A percentile compares a stretch with the other conserved stretches of the same genome.
Evolutionary conservation across 2,113 vertebrate species (phyloP).

Genomic region (Tachuris rubrigastra): DNA sequence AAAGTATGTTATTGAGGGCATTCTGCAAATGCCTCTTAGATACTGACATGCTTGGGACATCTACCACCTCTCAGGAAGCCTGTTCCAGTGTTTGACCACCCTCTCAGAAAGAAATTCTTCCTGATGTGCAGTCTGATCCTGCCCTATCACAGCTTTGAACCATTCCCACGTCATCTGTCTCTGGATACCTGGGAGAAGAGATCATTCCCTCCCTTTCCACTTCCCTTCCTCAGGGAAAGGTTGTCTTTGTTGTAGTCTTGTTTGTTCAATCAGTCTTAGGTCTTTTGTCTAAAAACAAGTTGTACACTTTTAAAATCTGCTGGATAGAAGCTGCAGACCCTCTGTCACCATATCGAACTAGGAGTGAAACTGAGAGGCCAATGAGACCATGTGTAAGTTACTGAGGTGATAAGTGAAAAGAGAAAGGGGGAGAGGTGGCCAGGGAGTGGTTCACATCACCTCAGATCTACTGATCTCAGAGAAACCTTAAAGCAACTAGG

Average conservation of each 20-base stretch:
- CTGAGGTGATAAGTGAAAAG: neutral
- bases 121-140: neutral
- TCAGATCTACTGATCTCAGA: neutral
- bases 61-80: neutral
- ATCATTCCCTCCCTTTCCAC: neutral
- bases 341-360: neutral
- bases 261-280: neutral
- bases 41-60: neutral
- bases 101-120: neutral
- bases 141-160: neutral
- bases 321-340: neutral
- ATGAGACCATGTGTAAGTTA: neutral
- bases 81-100: neutral
- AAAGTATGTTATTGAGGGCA: neutral
- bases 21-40: neutral
- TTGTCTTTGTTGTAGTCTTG: neutral
- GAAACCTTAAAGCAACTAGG: neutral
- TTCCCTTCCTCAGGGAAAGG: neutral
- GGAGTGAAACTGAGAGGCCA: neutral
- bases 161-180: neutral
- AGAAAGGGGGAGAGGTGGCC: neutral
- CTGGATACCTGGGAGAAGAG: neutral
- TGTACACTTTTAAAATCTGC: neutral
- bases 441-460: neutral
- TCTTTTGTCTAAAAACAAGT: neutral